A percentile compares a stretch with the other conserved stretches of the same genome.
These are phyloP conservation scores for Diceros bicornis DNA, from an alignment of 2,797 vertebrate species.

Conservation along the genomic window DNA sequence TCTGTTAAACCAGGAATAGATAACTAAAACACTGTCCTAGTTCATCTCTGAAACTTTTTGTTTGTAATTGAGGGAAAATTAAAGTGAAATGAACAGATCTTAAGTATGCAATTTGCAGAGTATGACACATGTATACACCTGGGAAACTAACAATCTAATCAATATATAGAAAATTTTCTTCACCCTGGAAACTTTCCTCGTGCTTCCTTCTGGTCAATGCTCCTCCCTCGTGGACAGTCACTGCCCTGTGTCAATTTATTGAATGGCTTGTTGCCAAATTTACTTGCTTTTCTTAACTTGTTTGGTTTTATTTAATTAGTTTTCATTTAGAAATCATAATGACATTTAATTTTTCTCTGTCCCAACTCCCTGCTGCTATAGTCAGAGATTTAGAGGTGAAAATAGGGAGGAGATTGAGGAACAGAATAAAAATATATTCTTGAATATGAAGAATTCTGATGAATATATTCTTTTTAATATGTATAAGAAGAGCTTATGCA, in stretches of 20 bases:
- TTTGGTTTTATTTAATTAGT: not conserved
- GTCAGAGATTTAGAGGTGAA: not conserved
- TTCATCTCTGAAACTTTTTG: not conserved
- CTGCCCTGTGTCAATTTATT: not conserved
- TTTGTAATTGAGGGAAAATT: not conserved
- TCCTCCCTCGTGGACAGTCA: not conserved
- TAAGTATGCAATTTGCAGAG: not conserved
- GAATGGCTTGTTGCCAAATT: not conserved
- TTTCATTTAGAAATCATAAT: not conserved
- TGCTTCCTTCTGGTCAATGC: not conserved
- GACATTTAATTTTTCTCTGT: not conserved
- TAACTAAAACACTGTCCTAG: not conserved
- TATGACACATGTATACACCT: not conserved
- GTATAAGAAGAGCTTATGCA: not conserved
- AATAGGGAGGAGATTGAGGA: not conserved
- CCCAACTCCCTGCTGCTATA: not conserved
- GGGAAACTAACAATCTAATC: not conserved
- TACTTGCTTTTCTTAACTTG: not conserved
- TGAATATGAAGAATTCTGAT: not conserved
- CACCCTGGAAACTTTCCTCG: not conserved
- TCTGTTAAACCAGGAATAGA: not conserved
- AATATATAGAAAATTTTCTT: not conserved
- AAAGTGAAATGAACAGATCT: not conserved
- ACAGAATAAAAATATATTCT: not conserved
- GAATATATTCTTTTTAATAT: not conserved